Conservation (phyloP, 2,113 vertebrate species). For the Atrichornis clamosus region DNA sequence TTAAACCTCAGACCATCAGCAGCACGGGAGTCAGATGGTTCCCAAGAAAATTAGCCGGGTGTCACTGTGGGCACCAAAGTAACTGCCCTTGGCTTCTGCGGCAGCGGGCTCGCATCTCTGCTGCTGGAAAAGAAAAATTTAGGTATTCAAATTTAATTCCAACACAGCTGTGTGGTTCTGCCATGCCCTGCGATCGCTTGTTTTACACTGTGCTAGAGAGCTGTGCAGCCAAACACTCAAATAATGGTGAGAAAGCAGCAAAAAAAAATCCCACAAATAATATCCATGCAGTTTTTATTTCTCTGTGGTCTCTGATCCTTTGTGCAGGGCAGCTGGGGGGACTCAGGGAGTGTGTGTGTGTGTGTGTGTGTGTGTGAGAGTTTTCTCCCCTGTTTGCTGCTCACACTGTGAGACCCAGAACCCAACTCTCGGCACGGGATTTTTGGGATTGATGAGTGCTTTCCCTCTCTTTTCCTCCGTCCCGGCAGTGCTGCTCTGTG, state of each 20-base stretch:
- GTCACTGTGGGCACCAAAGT: not conserved
- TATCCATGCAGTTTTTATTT: accelerated
- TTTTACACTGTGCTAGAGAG: not conserved
- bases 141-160: not conserved
- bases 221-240: not conserved
- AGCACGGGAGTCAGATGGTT: not conserved
- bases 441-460: not conserved
- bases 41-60: not conserved
- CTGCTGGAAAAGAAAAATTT: not conserved
- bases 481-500: not conserved
- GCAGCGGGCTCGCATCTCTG: not conserved
- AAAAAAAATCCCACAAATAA: not conserved
- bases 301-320: not conserved
- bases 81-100: not conserved
- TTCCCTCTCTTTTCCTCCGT: not conserved
- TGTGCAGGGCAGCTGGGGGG: not conserved
- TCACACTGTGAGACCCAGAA: not conserved
- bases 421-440: accelerated
- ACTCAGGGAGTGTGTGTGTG: not conserved
- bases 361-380: not conserved
- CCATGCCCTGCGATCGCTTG: accelerated
- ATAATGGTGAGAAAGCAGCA: not conserved
- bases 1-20: not conserved
- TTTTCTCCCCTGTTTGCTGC: not conserved
- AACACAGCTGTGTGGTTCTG: not conserved